A percentile compares a stretch with the other conserved stretches of the same genome.
Conservation (phyloP, 2,888 invertebrate species). For the Marronus borbonicus region DNA sequence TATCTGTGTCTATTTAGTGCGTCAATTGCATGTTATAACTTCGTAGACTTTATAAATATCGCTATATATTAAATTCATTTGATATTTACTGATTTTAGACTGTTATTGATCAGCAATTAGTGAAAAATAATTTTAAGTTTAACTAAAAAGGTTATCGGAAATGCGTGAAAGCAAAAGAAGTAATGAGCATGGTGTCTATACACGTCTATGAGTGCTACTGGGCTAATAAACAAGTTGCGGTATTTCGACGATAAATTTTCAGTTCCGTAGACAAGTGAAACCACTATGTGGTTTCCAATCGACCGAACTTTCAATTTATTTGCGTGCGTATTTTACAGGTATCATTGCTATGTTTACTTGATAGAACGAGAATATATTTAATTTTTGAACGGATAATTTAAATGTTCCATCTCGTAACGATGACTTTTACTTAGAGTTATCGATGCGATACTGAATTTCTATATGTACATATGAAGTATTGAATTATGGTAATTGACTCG, state of each 20-base stretch:
- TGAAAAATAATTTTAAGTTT: slow-evolving; percentile 18
- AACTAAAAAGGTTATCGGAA: slow-evolving; percentile 20
- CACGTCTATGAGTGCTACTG: not conserved
- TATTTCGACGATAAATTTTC: slow-evolving; percentile 24
- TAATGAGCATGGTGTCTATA: slow-evolving; percentile 6
- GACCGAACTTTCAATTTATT: slow-evolving; percentile 2
- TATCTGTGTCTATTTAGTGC: too few relatives aligned
- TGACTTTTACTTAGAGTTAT: slow-evolving; percentile 37
- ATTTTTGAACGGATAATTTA: slow-evolving; percentile 21
- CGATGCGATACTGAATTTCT: slow-evolving; percentile 10
- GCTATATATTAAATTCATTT: not conserved
- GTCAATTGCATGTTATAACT: too few relatives aligned
- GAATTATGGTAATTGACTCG: not conserved
- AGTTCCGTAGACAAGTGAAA: not conserved
- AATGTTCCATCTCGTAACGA: slow-evolving; percentile 34
- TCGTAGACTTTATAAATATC: too few relatives aligned
- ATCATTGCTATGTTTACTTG: not conserved
- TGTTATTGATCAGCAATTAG: slow-evolving; percentile 2
- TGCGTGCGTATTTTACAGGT: not conserved
- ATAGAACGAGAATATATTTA: slow-evolving; percentile 9
- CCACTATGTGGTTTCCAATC: not conserved
- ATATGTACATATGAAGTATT: slow-evolving; percentile 3
- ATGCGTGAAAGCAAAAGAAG: slow-evolving; percentile 5
- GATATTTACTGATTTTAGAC: not conserved
- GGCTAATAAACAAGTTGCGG: not conserved